Conservation (phyloP, 1,140 invertebrate genomes). For the Bombus difficillimus region DNA sequence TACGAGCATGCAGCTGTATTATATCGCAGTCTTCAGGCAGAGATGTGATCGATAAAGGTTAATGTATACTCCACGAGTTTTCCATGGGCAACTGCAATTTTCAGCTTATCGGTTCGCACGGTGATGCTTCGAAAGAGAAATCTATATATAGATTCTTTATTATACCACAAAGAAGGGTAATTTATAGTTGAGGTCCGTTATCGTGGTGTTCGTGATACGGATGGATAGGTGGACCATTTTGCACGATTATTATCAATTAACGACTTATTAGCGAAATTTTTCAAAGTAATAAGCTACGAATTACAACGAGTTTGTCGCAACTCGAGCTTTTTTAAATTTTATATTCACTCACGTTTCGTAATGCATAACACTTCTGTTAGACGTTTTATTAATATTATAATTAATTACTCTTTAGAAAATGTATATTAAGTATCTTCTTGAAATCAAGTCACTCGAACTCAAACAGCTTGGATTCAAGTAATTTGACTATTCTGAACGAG, state of each 20-base stretch:
- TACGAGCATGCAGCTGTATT: background rate
- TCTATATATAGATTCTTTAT: conserved; percentile 37
- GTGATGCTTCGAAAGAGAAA: conserved; percentile 19
- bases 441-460: too few species aligned
- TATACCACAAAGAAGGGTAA: conserved; percentile 5
- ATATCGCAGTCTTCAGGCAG: background rate
- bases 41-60: conserved; percentile 51
- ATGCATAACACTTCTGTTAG: too few species aligned
- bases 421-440: too few species aligned
- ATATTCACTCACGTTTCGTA: too few species aligned
- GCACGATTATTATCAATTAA: background rate
- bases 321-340: too few species aligned
- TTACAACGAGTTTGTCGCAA: too few species aligned
- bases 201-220: background rate
- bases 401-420: background rate
- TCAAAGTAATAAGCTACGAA: too few species aligned
- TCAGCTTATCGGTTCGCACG: conserved; percentile 37
- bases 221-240: background rate
- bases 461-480: background rate
- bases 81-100: conserved; percentile 31
- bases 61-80: conserved; percentile 26
- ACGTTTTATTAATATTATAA: too few species aligned
- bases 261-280: too few species aligned
- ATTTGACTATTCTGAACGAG: background rate
- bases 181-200: conserved; percentile 15